Percentiles rank a stretch among this genome's conserved stretches.
These are phyloP conservation scores for Lanistes nyassanus DNA, from an alignment of 1,140 invertebrate genomes.

Conservation along the genomic window DNA sequence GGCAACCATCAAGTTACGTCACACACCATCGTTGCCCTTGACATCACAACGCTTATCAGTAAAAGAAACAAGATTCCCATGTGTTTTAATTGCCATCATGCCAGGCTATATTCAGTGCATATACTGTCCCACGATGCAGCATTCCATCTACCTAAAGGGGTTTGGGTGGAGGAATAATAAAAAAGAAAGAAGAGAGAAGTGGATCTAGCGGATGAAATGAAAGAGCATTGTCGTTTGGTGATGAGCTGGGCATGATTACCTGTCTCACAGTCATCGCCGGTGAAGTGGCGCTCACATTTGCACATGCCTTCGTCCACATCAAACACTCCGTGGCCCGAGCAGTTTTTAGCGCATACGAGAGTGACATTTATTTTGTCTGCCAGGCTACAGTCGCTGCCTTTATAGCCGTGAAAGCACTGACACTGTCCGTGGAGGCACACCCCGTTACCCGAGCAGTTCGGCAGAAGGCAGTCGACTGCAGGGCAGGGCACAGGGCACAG, in stretches of 20 bases:
- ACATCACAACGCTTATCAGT: not conserved
- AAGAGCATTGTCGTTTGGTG: not conserved
- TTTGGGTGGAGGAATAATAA: too few relatives aligned
- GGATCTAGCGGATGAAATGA: too few relatives aligned
- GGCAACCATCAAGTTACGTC: not conserved
- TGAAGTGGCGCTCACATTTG: constrained; percentile 90
- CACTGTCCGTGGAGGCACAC: constrained; percentile 96
- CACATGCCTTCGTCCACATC: constrained; percentile 92
- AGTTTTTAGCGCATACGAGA: constrained; percentile 89
- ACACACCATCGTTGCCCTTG: not conserved
- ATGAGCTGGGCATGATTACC: constrained; percentile 62
- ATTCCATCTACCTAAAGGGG: constrained; percentile 1
- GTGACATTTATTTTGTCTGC: constrained; percentile 93
- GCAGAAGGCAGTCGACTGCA: constrained; percentile 68
- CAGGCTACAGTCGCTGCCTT: constrained; percentile 90
- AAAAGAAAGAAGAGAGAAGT: too few relatives aligned
- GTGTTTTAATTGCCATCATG: not conserved
- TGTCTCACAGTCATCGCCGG: constrained; percentile 93
- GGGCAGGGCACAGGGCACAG: constrained; percentile 29
- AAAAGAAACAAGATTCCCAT: not conserved
- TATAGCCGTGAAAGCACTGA: constrained; percentile 97
- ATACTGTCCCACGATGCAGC: constrained; percentile 6
- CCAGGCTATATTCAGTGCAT: not conserved
- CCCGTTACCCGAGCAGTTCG: constrained; percentile 94
- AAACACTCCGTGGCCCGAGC: constrained; percentile 93